Base-by-base conservation (phyloP, 1,140 invertebrate genomes). In the Spodoptera frugiperda region DNA sequence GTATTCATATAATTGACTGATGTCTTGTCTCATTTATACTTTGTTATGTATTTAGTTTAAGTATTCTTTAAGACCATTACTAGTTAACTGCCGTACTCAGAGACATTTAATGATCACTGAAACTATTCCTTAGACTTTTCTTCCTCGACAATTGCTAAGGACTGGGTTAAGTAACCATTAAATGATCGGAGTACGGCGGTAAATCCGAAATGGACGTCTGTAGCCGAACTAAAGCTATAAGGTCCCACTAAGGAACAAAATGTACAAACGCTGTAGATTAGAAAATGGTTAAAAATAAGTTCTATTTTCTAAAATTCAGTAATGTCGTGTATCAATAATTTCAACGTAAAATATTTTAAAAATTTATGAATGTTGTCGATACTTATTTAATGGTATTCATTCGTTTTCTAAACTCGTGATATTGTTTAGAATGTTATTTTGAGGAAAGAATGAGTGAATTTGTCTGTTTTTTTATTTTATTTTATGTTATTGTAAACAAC, bases 291-390 rank as follows among this genome's bases (percentile, higher is more conserved):
- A 33, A 33, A 51, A 39, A n/a, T 51, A n/a, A 53, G 48, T 68
- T 68, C 65, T 68, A 68, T 68, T 68, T 68, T 68, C 65, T 68
- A 68, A 68, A 65, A 51, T 68, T 68, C 65, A 68, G 65, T 48
- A 10, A 48, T 39, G 33, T 15, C 53, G 51, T 30, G n/a, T 11
- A 2, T 33, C 49, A 25, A 49, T 17, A 6, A 46, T 63, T 14
- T 57, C 54, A 33, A 14, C 12, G 14, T n/a, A n/a, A 14, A 30
- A n/a, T 33, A 14, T 55, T 55, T 30, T 14, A 33, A 19, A 5
- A 10, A 4, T 2, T n/a, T 33, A 33, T 33, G 9, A 33, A 63
- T 63, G 17, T 39, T 65, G 46, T 21, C 12, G 48, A 65, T 65
- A 1, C 9, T 39, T 39, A 65, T 65, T 65, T 48, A 48, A 65